Evolutionary conservation across 2,113 vertebrate species (phyloP), one percentile per base, ranked within the genome.

Genomic region (Amblyornis subalaris): DNA sequence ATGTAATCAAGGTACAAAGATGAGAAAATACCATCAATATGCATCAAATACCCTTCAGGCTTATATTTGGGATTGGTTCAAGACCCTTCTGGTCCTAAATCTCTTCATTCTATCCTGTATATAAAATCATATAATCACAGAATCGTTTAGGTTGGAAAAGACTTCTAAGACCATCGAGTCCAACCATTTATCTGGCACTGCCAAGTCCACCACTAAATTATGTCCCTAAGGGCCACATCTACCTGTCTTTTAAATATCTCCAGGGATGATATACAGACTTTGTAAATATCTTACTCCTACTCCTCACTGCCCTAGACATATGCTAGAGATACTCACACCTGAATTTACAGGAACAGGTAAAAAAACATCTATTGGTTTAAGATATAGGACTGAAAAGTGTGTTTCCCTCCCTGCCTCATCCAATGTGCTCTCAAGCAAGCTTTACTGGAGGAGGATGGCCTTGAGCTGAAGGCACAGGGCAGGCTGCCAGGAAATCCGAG

Each of bases 401-500:
- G 35, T 70, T 84, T 83, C 53, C 53, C 31, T 75, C 57, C 60
- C 61, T 78, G 69, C 55, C 64, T 88, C 35, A 69, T 67, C 48
- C 83, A 94, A 86, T 48, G 64, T 90, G 65, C 42, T 55, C 15
- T 1, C 55, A 78, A 64, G 85, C 53, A 60, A 64, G 65, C 65
- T 70, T 58, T 53, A 58, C 51, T 64, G 88, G 40, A 89, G 78
- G 77, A 95, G 82, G 90, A 95, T 85, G 88, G 94, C 93, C 91
- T 93, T 97, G 92, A 87, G 90, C 96, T 83, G 90, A 95, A 79
- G 64, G 90, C 75, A 69, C 57, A 55, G 72, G 93, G 94, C 94
- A 86, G 57, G 48, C 36, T 93, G 95, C 95, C 95, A 97, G 95
- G 85, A 96, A 95, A 95, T 90, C 67, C 31, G 60, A 94, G 78